Evolutionary conservation across 2,888 invertebrate species (phyloP), one percentile per base, ranked within the genome.

Genomic region (Hanleya hanleyi): DNA sequence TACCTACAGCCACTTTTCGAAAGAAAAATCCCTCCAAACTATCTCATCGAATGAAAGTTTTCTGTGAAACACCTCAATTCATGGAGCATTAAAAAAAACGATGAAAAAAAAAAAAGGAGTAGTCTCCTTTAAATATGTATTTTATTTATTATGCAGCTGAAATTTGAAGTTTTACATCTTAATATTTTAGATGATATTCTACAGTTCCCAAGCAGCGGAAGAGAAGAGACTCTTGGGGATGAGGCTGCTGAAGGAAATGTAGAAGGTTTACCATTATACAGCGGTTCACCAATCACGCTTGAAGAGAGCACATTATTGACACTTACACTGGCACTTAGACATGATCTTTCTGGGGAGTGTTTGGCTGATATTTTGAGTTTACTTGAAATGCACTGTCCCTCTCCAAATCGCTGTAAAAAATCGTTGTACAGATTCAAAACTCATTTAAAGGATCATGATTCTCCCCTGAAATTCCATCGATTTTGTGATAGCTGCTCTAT

Each of bases 271-370:
- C 71, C 71, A 41, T 36, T 76, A 15, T 76, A 74, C 38, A 15
- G 50, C 15, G 76, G 74, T 22, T 70, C 71, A n/a, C 29, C 71
- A 35, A 68, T 71, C 15, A 57, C 64, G 18, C 41, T 71, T 47
- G 71, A 70, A 15, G 35, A 76, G 49, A 76, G 74, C 71, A 73
- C 74, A 18, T n/a, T 69, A 12, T 29, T 76, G 12, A 71, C 73
- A 22, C 32, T 76, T n/a, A 32, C 74, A 1, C 70, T 76, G 65
- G 74, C 67, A 35, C 26, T 74, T 29, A 51, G 71, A 69, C 74
- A 76, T 35, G 64, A 70, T 38, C 61, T 76, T 9, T 70, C 69
- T 69, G 76, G 76, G 32, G 76, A 74, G 29, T 76, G 74, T 38
- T 51, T 76, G 36, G 36, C 76, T 32, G 76, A 76, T 38, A 32